Evolutionary conservation across 2,888 invertebrate species (phyloP).

Genomic region (Dolichomitus sp.): DNA sequence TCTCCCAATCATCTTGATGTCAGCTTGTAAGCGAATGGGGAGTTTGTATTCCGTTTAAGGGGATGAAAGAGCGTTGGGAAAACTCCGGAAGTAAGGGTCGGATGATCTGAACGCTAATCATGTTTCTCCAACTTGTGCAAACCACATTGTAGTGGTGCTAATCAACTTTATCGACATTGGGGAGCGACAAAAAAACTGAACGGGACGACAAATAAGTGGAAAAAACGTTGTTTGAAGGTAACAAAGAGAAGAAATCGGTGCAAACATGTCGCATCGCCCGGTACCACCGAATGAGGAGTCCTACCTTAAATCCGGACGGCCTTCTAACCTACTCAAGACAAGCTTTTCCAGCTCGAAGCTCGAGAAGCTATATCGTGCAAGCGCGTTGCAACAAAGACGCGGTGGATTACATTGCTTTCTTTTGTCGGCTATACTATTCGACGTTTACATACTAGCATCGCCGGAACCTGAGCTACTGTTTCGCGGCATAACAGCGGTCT

Average conservation of each 20-base stretch:
- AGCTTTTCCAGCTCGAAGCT: constrained; percentile 89
- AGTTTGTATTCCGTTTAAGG: not conserved
- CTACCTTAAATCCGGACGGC: constrained; percentile 83
- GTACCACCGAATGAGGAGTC: constrained; percentile 84
- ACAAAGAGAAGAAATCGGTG: constrained; percentile 4
- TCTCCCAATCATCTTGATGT: not conserved
- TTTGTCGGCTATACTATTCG: constrained; percentile 90
- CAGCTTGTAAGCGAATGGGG: not conserved
- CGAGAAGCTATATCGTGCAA: constrained; percentile 91
- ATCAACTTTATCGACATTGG: constrained; percentile 4
- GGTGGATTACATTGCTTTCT: constrained; percentile 91
- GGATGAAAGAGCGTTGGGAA: not conserved
- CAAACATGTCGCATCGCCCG: constrained; percentile 78
- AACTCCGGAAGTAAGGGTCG: not conserved
- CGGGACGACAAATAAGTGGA: constrained; percentile 13
- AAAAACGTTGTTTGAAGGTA: constrained; percentile 12
- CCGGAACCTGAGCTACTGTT: constrained; percentile 84
- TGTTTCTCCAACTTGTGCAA: constrained; percentile 1
- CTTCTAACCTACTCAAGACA: constrained; percentile 84
- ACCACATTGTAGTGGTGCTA: not conserved
- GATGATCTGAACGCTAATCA: not conserved
- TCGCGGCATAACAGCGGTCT: constrained; percentile 82
- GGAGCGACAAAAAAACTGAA: not conserved
- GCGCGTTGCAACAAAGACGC: constrained; percentile 91
- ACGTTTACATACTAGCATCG: constrained; percentile 88